phyloP scores from a whole-genome alignment of 2,888 invertebrate species.

The Euproctis similis region DNA sequence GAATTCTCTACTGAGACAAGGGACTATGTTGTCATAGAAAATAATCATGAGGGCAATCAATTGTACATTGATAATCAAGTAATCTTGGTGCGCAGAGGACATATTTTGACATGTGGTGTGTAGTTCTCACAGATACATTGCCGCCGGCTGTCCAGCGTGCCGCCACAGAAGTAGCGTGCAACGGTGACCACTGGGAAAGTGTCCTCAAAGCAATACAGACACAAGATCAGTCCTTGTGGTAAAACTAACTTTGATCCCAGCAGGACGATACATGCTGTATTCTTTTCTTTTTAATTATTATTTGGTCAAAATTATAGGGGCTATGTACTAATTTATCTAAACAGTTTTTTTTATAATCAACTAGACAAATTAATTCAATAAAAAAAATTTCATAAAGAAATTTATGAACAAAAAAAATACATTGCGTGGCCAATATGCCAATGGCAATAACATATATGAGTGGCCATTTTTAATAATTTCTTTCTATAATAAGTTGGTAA shows the following conservation, averaged over 20 bases:
- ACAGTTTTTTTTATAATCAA: too few relatives aligned
- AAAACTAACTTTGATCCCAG: conserved; percentile 56
- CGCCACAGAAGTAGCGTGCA: conserved; percentile 77
- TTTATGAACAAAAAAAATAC: too few relatives aligned
- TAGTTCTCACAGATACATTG: conserved; percentile 73
- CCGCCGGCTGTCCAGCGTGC: conserved; percentile 65
- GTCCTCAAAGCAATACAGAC: conserved; percentile 75
- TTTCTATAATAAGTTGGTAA: too few relatives aligned
- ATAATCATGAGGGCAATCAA: conserved; percentile 2
- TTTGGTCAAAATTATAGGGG: conserved; percentile 21
- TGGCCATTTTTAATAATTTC: too few relatives aligned
- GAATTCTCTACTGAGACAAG: too few relatives aligned
- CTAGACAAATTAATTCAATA: too few relatives aligned
- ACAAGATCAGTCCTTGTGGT: conserved; percentile 74
- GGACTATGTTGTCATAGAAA: too few relatives aligned
- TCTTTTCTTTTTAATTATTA: conserved; percentile 46
- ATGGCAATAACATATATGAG: too few relatives aligned
- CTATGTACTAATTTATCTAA: conserved; percentile 9
- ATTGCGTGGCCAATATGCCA: too few relatives aligned
- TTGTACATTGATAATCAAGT: conserved; percentile 6
- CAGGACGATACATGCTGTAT: conserved; percentile 68
- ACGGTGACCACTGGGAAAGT: conserved; percentile 81
- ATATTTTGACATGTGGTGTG: conserved; percentile 70
- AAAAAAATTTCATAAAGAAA: too few relatives aligned
- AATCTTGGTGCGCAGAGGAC: conserved; percentile 33